Conservation (phyloP, 2,797 vertebrate genomes). For the Cyprinodon diabolis region DNA sequence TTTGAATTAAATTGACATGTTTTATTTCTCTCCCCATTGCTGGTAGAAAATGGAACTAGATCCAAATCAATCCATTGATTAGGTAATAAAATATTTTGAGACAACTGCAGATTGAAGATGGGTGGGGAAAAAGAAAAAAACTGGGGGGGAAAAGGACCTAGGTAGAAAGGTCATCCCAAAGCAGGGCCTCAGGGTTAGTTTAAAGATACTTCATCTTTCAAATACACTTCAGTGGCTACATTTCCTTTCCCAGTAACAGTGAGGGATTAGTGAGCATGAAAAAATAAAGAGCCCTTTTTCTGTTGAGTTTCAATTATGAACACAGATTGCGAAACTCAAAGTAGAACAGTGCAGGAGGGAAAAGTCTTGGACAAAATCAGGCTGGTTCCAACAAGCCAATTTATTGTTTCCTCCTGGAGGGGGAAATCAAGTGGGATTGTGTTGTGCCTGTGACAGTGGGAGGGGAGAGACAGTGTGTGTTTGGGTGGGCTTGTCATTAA, state of each 20-base stretch:
- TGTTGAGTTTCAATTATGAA: conserved; percentile 39
- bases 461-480: conserved; percentile 6
- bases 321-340: conserved; percentile 37
- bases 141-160: background rate
- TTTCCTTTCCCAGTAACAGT: conserved; percentile 48
- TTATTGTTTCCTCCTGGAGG: conserved; percentile 45
- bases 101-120: background rate
- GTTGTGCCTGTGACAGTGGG: conserved; percentile 31
- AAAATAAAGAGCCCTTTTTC: conserved; percentile 31
- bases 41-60: background rate
- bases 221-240: conserved; percentile 33
- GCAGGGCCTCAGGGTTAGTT: conserved; percentile 13
- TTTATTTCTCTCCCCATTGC: background rate
- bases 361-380: conserved; percentile 43
- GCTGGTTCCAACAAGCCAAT: conserved; percentile 42
- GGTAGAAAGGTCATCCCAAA: conserved; percentile 32
- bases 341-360: conserved; percentile 56
- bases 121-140: background rate
- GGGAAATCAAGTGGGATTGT: conserved; percentile 37
- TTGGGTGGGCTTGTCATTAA: conserved; percentile 14
- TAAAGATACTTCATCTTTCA: conserved; percentile 30
- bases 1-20: background rate
- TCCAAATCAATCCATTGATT: background rate
- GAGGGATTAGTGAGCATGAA: conserved; percentile 31
- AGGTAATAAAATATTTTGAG: background rate